A percentile compares a stretch with the other conserved stretches of the same genome.
Evolutionary conservation across 2,888 invertebrate genomes (phyloP).

Genomic region (Octodonta nipae): DNA sequence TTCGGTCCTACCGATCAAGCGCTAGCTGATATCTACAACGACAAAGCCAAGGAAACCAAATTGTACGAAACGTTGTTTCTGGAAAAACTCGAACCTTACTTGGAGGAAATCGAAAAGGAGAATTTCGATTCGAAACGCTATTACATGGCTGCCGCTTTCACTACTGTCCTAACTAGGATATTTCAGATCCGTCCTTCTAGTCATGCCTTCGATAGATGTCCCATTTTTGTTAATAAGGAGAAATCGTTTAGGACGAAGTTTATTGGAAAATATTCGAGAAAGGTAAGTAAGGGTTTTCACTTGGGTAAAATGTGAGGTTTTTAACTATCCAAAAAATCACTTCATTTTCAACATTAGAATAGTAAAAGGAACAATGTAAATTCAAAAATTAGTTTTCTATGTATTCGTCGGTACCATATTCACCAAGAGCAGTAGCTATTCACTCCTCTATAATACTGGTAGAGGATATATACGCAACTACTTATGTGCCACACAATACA

Average conservation of each 20-base stretch:
- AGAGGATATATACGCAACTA: too few relatives aligned
- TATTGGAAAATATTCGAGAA: slow-evolving; percentile 38
- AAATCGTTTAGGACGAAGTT: slow-evolving; percentile 59
- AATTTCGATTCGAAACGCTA: slow-evolving; percentile 45
- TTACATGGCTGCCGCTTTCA: slow-evolving; percentile 64
- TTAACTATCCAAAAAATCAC: too few relatives aligned
- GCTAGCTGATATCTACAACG: slow-evolving; percentile 64
- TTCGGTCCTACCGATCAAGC: slow-evolving; percentile 77
- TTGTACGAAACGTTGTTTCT: slow-evolving; percentile 60
- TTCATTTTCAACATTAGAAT: too few relatives aligned
- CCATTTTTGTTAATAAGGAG: slow-evolving; percentile 75
- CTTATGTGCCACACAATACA: too few relatives aligned
- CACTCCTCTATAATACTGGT: too few relatives aligned
- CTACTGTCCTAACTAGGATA: slow-evolving; percentile 66
- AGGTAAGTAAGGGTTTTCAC: slow-evolving; percentile 18
- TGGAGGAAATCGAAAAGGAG: slow-evolving; percentile 52
- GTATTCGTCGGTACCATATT: too few relatives aligned
- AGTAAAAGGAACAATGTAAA: too few relatives aligned
- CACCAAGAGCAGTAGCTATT: too few relatives aligned
- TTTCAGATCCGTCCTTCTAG: slow-evolving; percentile 53
- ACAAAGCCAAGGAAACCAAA: slow-evolving; percentile 59
- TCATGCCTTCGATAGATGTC: slow-evolving; percentile 56
- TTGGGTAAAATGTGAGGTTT: too few relatives aligned
- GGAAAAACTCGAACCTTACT: slow-evolving; percentile 55
- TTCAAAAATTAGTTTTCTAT: too few relatives aligned